Conservation (phyloP, 2,888 invertebrate genomes). For the Schizaphis graminum region DNA sequence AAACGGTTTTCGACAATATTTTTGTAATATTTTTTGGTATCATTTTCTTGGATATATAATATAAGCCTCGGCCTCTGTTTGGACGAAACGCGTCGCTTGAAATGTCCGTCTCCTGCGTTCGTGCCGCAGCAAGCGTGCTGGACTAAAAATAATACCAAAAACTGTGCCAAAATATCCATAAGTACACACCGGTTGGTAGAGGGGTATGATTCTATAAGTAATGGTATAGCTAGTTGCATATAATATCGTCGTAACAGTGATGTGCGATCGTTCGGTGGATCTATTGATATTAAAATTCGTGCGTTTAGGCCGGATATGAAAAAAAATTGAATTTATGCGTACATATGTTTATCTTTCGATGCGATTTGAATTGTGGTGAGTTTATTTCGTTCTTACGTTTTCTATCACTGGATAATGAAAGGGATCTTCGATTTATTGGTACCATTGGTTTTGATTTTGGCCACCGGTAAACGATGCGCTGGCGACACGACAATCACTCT, state of each 20-base stretch:
- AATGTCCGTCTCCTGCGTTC: not conserved
- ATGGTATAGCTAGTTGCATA: not conserved
- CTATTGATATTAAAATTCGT: not conserved
- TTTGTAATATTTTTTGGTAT: not conserved
- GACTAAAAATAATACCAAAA: slow-evolving; percentile 35
- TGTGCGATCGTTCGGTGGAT: not conserved
- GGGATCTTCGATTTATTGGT: not conserved
- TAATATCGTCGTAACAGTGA: not conserved
- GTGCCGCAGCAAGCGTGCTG: not conserved
- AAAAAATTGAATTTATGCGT: not conserved
- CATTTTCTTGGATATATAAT: not conserved
- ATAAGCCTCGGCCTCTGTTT: not conserved
- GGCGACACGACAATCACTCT: slow-evolving; percentile 26
- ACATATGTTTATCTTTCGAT: too few relatives aligned
- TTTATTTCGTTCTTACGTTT: not conserved
- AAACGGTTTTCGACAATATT: not conserved
- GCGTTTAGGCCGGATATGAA: not conserved
- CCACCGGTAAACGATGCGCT: not conserved
- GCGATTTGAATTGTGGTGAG: not conserved
- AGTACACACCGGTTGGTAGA: not conserved
- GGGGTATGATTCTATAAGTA: not conserved
- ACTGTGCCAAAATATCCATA: slow-evolving; percentile 18
- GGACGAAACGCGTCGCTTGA: not conserved
- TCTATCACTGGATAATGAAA: not conserved
- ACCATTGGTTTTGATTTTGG: slow-evolving; percentile 26